Conservation (phyloP, 2,797 vertebrate genomes). For the Caiman crocodilus region DNA sequence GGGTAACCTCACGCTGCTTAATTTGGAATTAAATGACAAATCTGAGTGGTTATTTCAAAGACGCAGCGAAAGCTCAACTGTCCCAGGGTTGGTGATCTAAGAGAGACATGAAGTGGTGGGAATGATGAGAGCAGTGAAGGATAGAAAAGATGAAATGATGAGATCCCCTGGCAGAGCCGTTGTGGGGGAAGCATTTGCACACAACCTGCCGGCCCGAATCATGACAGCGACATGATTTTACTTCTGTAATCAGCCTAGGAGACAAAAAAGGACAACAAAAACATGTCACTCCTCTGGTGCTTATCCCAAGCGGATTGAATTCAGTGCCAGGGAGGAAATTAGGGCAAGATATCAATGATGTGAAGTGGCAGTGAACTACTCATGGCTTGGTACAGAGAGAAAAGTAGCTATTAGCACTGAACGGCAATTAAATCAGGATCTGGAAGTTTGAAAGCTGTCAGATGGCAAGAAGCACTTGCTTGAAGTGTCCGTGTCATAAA, state of each 20-base stretch:
- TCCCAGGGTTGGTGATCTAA: background rate
- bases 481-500: background rate
- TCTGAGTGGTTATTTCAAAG: background rate
- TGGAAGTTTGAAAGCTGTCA: background rate
- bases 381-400: accelerated
- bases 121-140: background rate
- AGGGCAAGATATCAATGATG: background rate
- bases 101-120: background rate
- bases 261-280: background rate
- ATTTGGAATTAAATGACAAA: background rate
- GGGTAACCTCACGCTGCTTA: background rate
- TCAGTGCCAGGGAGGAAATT: background rate
- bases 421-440: background rate
- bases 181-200: background rate
- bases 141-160: background rate
- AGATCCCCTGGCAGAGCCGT: background rate
- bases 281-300: background rate
- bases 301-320: constrained; percentile 33
- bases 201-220: background rate
- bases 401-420: background rate
- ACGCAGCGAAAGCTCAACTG: background rate
- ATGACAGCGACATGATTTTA: accelerated
- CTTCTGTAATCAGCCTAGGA: background rate
- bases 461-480: background rate
- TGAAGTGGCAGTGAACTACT: constrained; percentile 26